Evolutionary conservation across 1,140 invertebrate genomes (phyloP).

Genomic region (Pogonus chalceus): DNA sequence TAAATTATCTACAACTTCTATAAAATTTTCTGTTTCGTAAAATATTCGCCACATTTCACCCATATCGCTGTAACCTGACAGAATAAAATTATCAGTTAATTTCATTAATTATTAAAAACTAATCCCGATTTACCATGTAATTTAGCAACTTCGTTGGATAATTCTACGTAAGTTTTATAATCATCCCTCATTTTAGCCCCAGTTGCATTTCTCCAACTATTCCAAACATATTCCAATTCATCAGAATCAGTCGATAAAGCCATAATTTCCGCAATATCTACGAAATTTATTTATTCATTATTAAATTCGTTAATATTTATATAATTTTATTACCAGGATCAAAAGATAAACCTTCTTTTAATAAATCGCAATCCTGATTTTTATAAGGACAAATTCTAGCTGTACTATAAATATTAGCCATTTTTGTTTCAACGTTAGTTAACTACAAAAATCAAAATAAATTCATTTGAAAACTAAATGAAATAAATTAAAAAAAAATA

Average conservation of each 20-base stretch:
- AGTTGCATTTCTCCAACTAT: slow-evolving; percentile 59
- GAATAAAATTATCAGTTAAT: no score
- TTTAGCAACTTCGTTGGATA: slow-evolving; percentile 71
- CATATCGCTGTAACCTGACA: slow-evolving; percentile 46
- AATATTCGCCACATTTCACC: slow-evolving; percentile 43
- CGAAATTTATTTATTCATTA: no score
- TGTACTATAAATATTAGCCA: background rate
- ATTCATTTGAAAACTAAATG: background rate
- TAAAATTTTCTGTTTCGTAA: slow-evolving; percentile 48
- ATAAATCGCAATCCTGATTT: background rate
- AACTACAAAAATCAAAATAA: background rate
- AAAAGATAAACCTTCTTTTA: background rate
- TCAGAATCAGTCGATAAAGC: slow-evolving; percentile 56
- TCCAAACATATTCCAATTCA: slow-evolving; percentile 65
- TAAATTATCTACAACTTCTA: slow-evolving; percentile 47
- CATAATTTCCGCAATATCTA: slow-evolving; percentile 59
- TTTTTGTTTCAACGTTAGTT: background rate
- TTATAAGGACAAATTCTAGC: background rate
- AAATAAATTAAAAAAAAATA: background rate
- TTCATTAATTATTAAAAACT: no score
- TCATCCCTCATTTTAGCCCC: slow-evolving; percentile 58
- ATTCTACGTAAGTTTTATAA: slow-evolving; percentile 60
- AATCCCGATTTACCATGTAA: slow-evolving; percentile 53
- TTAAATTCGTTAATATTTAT: no score
- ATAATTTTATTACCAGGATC: background rate